phyloP scores from a whole-genome alignment of 2,888 invertebrate genomes.

The Aradus depressus region DNA sequence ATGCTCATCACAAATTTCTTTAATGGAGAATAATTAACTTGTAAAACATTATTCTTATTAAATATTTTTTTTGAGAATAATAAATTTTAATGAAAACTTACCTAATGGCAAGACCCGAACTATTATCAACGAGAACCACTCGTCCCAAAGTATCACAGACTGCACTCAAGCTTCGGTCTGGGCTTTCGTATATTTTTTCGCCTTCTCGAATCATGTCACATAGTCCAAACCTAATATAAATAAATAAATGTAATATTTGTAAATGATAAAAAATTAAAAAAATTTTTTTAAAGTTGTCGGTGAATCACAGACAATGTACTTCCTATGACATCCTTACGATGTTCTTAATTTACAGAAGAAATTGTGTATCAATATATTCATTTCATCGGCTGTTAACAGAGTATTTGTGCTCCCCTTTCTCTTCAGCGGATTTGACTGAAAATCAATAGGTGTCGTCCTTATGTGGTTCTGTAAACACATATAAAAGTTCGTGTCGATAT shows the following conservation, averaged over 20 bases:
- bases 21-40: too few relatives aligned
- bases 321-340: neutral
- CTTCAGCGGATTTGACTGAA: too few relatives aligned
- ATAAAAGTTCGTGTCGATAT: too few relatives aligned
- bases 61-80: neutral
- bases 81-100: constrained; percentile 25
- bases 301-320: neutral
- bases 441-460: too few relatives aligned
- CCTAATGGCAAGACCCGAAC: constrained; percentile 64
- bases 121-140: constrained; percentile 73
- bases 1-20: too few relatives aligned
- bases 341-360: neutral
- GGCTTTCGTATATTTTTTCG: constrained; percentile 61
- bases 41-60: too few relatives aligned
- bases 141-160: constrained; percentile 79
- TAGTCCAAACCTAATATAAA: constrained; percentile 64
- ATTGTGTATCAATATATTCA: too few relatives aligned
- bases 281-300: neutral
- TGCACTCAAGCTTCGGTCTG: constrained; percentile 66
- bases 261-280: constrained; percentile 2
- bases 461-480: too few relatives aligned
- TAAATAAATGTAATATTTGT: neutral
- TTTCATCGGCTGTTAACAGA: too few relatives aligned
- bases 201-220: constrained; percentile 70
- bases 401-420: too few relatives aligned